These are phyloP conservation scores for Phyto melanocephala DNA, from an alignment of 2,888 invertebrate genomes.

Conservation along the genomic window DNA sequence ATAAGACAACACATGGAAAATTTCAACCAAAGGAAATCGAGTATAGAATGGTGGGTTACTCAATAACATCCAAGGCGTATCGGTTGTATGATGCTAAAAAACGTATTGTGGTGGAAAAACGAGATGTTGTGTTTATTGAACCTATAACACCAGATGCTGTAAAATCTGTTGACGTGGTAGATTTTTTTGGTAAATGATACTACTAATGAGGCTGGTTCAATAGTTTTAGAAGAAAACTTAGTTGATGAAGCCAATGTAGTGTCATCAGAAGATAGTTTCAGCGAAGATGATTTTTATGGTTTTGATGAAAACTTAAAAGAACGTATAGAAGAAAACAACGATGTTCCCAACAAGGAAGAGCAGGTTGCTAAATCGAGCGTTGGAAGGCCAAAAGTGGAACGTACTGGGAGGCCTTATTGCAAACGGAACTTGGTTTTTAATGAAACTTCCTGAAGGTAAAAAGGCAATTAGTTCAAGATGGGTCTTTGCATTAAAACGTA, in stretches of 20 bases:
- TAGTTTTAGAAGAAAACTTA: too few species aligned
- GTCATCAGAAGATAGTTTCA: not conserved
- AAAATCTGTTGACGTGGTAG: not conserved
- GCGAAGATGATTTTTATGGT: not conserved
- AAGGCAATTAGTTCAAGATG: constrained; percentile 61
- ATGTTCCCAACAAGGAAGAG: not conserved
- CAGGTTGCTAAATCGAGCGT: not conserved
- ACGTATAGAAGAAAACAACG: too few species aligned
- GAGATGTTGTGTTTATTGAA: not conserved
- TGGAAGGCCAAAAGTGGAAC: not conserved
- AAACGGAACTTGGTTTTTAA: constrained; percentile 51
- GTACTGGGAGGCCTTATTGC: not conserved
- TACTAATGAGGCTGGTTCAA: too few species aligned
- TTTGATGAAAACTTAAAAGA: not conserved
- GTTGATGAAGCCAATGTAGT: too few species aligned
- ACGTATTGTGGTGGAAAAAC: not conserved
- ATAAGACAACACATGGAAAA: constrained; percentile 14
- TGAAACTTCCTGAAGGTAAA: constrained; percentile 31
- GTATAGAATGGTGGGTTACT: constrained; percentile 14
- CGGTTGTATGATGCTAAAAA: constrained; percentile 17
- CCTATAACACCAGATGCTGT: not conserved
- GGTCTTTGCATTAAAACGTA: constrained; percentile 58
- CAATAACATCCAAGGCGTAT: constrained; percentile 38
- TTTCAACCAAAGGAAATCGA: constrained; percentile 7
- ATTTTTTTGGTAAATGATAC: not conserved